Conservation (phyloP, 2,113 vertebrate genomes). For the Tragelaphus scriptus region DNA sequence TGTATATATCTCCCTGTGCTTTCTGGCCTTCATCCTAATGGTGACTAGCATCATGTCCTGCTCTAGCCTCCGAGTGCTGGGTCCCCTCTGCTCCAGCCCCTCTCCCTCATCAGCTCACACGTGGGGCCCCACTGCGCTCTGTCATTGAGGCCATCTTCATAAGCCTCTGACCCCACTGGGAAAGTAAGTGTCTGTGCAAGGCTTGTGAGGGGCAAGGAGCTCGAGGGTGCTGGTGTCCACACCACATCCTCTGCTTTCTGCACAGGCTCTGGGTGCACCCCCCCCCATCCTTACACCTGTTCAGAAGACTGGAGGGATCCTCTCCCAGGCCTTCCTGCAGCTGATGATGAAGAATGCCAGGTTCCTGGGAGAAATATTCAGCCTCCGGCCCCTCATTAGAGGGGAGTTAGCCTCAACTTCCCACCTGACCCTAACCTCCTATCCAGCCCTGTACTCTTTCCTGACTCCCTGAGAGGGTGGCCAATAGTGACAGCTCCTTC, state of each 20-base stretch:
- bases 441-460: not conserved
- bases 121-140: rapidly evolving
- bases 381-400: not conserved
- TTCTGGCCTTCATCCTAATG: not conserved
- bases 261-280: not conserved
- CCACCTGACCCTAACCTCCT: not conserved
- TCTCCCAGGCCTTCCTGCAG: not conserved
- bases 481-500: not conserved
- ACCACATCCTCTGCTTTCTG: not conserved
- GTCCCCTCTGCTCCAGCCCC: not conserved
- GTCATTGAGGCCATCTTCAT: not conserved
- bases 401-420: not conserved
- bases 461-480: not conserved
- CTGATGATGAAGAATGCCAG: not conserved
- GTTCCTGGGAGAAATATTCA: not conserved
- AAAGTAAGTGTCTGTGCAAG: not conserved
- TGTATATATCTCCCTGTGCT: not conserved
- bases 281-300: rapidly evolving
- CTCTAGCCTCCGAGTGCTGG: not conserved
- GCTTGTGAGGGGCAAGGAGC: not conserved
- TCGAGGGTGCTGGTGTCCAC: rapidly evolving
- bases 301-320: not conserved
- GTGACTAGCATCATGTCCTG: not conserved
- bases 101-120: not conserved
- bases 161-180: not conserved